Evolutionary conservation across 2,888 invertebrate species (phyloP).

Genomic region (Andrena dorsata): DNA sequence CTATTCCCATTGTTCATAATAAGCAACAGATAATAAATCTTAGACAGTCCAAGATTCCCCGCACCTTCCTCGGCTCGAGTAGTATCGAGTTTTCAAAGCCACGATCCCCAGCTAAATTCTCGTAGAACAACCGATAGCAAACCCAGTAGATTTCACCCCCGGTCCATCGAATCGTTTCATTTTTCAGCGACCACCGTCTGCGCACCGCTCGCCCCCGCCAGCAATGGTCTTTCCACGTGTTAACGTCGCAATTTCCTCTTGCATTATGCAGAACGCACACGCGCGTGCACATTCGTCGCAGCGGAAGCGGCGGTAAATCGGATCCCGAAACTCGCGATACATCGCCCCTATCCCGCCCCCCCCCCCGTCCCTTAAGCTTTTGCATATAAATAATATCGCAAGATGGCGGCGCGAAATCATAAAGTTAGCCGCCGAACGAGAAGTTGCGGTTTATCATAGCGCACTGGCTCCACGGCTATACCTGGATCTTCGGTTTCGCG

Average conservation of each 20-base stretch:
- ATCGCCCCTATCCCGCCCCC: conserved; percentile 25
- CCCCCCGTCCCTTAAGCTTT: conserved; percentile 61
- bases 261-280: conserved; percentile 72
- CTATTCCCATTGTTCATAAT: no score
- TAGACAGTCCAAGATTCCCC: no score
- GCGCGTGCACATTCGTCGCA: conserved; percentile 62
- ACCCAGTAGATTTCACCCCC: not conserved
- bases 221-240: conserved; percentile 73
- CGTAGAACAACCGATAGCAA: no score
- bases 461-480: conserved; percentile 20
- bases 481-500: conserved; percentile 13
- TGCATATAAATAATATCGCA: conserved; percentile 79
- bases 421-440: conserved; percentile 59
- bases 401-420: conserved; percentile 73
- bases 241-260: conserved; percentile 74
- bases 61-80: no score
- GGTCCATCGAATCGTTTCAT: not conserved
- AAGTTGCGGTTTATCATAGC: conserved; percentile 46
- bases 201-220: conserved; percentile 22
- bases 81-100: no score
- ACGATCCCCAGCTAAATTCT: no score
- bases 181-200: conserved; percentile 28
- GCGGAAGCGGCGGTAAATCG: conserved; percentile 76
- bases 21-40: no score
- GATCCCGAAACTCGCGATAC: conserved; percentile 73